Evolutionary conservation across 2,888 invertebrate species (phyloP).

Genomic region (Theretra japonica): DNA sequence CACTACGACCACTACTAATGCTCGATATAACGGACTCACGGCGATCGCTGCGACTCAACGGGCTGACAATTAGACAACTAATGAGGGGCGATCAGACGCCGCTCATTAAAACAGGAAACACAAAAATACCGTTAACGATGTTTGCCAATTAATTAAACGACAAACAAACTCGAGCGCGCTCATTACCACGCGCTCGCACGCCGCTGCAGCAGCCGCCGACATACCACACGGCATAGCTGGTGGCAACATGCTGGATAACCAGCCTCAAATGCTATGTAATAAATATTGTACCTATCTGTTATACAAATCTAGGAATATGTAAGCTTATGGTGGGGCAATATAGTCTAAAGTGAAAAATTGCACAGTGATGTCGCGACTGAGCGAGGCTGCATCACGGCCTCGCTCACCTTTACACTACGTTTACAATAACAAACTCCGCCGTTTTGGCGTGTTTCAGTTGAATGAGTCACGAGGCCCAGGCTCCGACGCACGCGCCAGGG

Average conservation of each 20-base stretch:
- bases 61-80: slow-evolving; percentile 21
- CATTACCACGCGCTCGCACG: not conserved
- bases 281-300: too few relatives aligned
- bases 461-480: not conserved
- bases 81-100: not conserved
- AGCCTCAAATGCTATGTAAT: not conserved
- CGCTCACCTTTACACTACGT: too few relatives aligned
- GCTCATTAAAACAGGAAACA: slow-evolving; percentile 26
- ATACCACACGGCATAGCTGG: not conserved
- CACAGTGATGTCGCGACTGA: too few relatives aligned
- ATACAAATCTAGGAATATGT: too few relatives aligned
- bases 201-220: not conserved
- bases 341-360: too few relatives aligned
- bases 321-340: too few relatives aligned
- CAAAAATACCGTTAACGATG: slow-evolving; percentile 30
- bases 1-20: too few relatives aligned
- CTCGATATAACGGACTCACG: not conserved
- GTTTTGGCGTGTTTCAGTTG: not conserved
- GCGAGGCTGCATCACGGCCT: too few relatives aligned
- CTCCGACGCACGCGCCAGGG: not conserved
- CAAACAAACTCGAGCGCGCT: slow-evolving; percentile 32
- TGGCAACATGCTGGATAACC: not conserved
- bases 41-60: not conserved
- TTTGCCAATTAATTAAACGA: slow-evolving; percentile 33
- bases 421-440: not conserved